A percentile compares a stretch with the other conserved stretches of the same genome.
Evolutionary conservation across 2,113 vertebrate genomes (phyloP).

Genomic region (Lophochroa leadbeateri): DNA sequence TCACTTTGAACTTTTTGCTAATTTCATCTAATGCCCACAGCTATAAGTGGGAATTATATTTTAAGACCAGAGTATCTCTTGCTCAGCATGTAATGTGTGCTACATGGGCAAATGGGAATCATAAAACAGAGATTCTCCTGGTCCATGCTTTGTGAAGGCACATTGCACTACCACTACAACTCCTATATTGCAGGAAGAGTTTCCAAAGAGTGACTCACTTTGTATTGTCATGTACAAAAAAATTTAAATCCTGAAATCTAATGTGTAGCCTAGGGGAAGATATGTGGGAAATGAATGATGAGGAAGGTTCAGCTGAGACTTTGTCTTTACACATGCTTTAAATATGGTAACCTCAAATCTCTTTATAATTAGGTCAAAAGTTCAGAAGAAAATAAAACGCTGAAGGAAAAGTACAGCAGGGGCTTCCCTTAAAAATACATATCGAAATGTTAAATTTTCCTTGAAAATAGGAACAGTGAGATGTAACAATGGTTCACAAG

Average conservation of each 20-base stretch:
- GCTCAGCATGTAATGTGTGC: not conserved
- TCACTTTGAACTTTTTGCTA: constrained; percentile 16
- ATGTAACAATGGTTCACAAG: not conserved
- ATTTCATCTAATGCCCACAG: not conserved
- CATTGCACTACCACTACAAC: not conserved
- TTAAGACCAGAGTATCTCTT: not conserved
- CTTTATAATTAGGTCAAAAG: not conserved
- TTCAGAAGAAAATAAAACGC: not conserved
- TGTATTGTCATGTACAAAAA: not conserved
- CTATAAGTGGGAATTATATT: not conserved
- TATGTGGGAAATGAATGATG: not conserved
- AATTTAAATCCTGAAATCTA: not conserved
- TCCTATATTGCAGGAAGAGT: not conserved
- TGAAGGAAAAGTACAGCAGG: not conserved
- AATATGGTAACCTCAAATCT: not conserved
- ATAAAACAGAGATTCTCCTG: not conserved
- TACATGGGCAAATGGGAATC: not conserved
- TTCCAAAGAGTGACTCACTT: not conserved
- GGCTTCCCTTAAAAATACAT: not conserved
- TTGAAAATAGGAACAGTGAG: constrained; percentile 6
- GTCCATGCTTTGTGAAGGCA: not conserved
- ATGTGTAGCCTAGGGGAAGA: not conserved
- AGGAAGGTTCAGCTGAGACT: not conserved
- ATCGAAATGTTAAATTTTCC: not conserved
- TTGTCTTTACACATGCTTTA: not conserved